Base-by-base conservation (phyloP, 2,797 vertebrate genomes). In the Aselliscus stoliczkanus region DNA sequence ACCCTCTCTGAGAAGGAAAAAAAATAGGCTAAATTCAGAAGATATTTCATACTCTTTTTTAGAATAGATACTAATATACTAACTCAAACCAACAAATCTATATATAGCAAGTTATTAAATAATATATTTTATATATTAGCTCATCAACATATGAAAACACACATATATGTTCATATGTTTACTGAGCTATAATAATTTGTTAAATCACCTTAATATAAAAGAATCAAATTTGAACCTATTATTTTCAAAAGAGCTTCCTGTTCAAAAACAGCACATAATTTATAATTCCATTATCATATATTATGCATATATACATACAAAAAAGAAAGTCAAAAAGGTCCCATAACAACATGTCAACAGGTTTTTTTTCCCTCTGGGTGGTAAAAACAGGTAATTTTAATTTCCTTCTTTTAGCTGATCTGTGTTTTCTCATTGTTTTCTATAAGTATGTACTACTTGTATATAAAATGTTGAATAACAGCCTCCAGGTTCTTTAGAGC, bases 161-260 rank as follows among this genome's bases (percentile, higher is more conserved):
- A 87, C 0, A 58, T 23, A 14, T 12, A 50, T 47, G 37, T 42
- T 88, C 42, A 4, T 20, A 95, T 60, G 52, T 76, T 72, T 65
- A 77, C 1, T 94, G 10, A 95, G 39, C 37, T 86, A 91, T 56
- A 77, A 79, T 88, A 84, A 31, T 67, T 79, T 34, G 29, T n/a
- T 82, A 56, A 88, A 94, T 80, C 23, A 75, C 47, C 47, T 58
- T 83, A 80, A 60, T 42, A 91, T 3, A 73, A 76, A 94, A 82
- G 18, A 95, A 93, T 69, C 47, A 39, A 88, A 86, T 83, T 25
- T 60, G 69, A 97, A 89, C 23, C 34, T 70, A 83, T 52, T 67
- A 93, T 85, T 93, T 87, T 92, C 84, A 95, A 89, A 89, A 95
- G 18, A 82, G 11, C 2, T 93, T 95, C 42, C 67, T 79, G 62